Evolutionary conservation across 2,888 invertebrate genomes (phyloP).

Genomic region (Abscondita cerata): DNA sequence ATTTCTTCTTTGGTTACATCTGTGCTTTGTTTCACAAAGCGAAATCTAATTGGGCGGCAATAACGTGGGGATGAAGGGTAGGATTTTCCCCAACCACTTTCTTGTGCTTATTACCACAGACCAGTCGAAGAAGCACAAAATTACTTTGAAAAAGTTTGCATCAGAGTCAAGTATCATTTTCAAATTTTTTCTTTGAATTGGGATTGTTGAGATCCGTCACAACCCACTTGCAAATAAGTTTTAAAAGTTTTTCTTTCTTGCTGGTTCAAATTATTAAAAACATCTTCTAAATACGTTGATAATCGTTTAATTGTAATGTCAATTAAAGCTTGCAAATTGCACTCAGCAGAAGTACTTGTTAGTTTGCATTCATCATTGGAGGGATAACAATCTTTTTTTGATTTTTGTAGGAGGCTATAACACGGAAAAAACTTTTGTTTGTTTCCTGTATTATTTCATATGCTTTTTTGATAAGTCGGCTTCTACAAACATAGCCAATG

Average conservation of each 20-base stretch:
- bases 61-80: slow-evolving; percentile 44
- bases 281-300: slow-evolving; percentile 14
- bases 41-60: slow-evolving; percentile 45
- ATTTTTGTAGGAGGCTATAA: slow-evolving; percentile 14
- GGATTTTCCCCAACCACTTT: slow-evolving; percentile 46
- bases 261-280: slow-evolving; percentile 18
- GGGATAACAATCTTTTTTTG: slow-evolving; percentile 21
- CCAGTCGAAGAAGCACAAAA: slow-evolving; percentile 38
- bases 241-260: slow-evolving; percentile 27
- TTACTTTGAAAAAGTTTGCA: slow-evolving; percentile 47
- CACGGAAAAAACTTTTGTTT: no score
- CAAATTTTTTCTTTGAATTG: slow-evolving; percentile 45
- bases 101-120: slow-evolving; percentile 25
- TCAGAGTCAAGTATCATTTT: slow-evolving; percentile 36
- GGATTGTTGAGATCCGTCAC: slow-evolving; percentile 44
- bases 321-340: slow-evolving; percentile 11
- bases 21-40: slow-evolving; percentile 42
- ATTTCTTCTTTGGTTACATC: slow-evolving; percentile 45
- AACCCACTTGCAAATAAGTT: slow-evolving; percentile 39
- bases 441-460: no score
- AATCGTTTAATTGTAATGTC: neutral
- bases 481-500: no score
- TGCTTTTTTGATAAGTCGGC: no score
- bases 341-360: slow-evolving; percentile 14
- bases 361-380: neutral